A percentile compares a stretch with the other conserved stretches of the same genome.
Evolutionary conservation across 2,113 vertebrate species (phyloP).

Genomic region (Penelope pileata): DNA sequence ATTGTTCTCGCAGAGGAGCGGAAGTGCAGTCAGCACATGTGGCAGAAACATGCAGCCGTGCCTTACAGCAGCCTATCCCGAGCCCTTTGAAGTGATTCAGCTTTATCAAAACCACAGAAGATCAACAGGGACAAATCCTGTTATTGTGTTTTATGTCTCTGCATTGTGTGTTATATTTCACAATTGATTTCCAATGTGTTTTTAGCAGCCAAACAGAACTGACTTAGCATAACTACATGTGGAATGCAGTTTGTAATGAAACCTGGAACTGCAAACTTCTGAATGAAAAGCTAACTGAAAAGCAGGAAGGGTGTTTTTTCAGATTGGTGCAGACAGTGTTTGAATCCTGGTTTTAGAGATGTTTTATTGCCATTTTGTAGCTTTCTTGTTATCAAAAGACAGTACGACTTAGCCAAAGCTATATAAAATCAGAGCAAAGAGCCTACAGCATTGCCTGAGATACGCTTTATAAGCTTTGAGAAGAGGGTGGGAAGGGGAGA

Average conservation of each 20-base stretch:
- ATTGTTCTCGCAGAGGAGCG: constrained; percentile 29
- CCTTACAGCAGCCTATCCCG: background rate
- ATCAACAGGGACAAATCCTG: background rate
- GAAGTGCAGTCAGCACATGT: constrained; percentile 56
- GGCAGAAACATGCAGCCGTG: constrained; percentile 14
- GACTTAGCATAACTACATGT: background rate
- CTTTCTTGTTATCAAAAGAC: background rate
- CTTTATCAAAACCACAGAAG: constrained; percentile 9
- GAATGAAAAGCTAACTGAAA: background rate
- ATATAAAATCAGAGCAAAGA: background rate
- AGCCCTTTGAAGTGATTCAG: constrained; percentile 3
- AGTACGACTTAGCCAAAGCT: background rate
- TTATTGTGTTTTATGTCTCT: background rate
- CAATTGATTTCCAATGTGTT: background rate
- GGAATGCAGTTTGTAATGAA: background rate
- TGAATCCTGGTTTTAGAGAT: background rate
- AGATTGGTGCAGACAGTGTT: background rate
- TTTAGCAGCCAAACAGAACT: background rate
- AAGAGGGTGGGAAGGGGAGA: background rate
- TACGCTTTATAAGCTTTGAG: background rate
- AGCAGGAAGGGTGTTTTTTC: background rate
- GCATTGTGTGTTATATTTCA: background rate
- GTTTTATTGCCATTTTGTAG: background rate
- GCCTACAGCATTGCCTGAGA: background rate
- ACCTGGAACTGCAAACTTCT: background rate